Evolutionary conservation across 2,888 invertebrate species (phyloP), one percentile per base, ranked within the genome.

Genomic region (Cerceris rybyensis): DNA sequence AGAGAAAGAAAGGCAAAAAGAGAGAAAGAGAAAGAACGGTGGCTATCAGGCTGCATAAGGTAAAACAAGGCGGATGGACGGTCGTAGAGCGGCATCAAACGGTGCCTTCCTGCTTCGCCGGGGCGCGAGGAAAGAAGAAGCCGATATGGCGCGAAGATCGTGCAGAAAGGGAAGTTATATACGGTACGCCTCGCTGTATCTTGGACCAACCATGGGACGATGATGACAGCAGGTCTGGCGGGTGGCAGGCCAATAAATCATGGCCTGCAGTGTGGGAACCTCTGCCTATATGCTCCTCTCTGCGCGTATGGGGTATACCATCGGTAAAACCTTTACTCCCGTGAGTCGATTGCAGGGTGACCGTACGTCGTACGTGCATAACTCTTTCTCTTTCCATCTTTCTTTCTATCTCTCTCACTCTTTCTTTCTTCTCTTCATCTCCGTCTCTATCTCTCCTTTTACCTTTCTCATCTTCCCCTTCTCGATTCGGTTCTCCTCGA

Each of bases 161-260:
- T 77, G 81, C 77, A 85, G 81, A 81, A 78, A 85, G 75, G 83
- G 85, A 78, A 87, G 84, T 83, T 78, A 82, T 81, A 84, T 85
- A 83, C 80, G 85, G 84, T 82, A 81, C 82, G 80, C 73, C 78
- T 80, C 77, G 80, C 78, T 82, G 85, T 84, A 84, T 84, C 84
- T 74, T 84, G 84, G 76, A 77, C 69, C 84, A 82, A 81, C 86
- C 82, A 88, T 81, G 86, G 81, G 83, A 83, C 81, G 90, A 90
- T 89, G 91, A 91, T 90, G 91, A 90, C 91, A 89, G 90, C 88
- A 86, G 86, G 87, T 89, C 87, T 86, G 85, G 83, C 88, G 87
- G 87, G 87, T 88, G 90, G 88, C 89, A 88, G 86, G 87, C 87
- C 88, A 89, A 91, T 91, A 90, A 91, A 91, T 91, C 91, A 91